Percentiles rank a stretch among this genome's conserved stretches.
Conservation (phyloP, 2,797 vertebrate species). For the Pangasius krempfi region DNA sequence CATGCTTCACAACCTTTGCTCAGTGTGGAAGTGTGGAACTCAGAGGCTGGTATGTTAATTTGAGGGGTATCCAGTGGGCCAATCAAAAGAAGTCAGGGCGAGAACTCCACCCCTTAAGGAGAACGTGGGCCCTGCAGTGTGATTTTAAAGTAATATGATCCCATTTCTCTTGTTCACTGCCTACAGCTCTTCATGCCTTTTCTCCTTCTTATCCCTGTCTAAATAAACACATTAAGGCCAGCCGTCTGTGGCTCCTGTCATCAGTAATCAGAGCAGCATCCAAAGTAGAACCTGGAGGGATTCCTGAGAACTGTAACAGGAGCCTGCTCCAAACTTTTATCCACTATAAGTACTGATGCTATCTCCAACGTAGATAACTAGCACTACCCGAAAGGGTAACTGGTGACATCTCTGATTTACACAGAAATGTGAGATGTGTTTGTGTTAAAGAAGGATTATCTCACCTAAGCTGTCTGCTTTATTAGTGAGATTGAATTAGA, state of each 20-base stretch:
- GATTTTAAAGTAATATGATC: conserved; percentile 74
- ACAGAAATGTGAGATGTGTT: conserved; percentile 26
- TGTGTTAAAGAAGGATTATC: conserved; percentile 15
- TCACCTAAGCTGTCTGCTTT: conserved; percentile 19
- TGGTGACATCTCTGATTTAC: conserved; percentile 35
- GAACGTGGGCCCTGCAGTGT: conserved; percentile 56
- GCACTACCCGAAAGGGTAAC: background rate
- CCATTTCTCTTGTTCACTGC: conserved; percentile 53
- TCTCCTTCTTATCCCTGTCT: conserved; percentile 48
- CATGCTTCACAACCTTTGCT: conserved; percentile 60
- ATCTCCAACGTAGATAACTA: conserved; percentile 28
- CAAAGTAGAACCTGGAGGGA: conserved; percentile 55
- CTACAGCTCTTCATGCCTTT: conserved; percentile 48
- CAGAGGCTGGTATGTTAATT: conserved; percentile 64
- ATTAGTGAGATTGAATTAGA: background rate
- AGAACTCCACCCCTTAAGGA: conserved; percentile 53
- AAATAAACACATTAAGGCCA: conserved; percentile 55
- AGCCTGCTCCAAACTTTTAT: conserved; percentile 43
- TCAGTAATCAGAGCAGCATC: conserved; percentile 36
- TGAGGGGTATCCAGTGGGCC: conserved; percentile 52
- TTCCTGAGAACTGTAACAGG: conserved; percentile 33
- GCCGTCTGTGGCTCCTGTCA: conserved; percentile 35
- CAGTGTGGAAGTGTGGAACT: conserved; percentile 66
- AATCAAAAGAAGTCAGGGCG: conserved; percentile 59
- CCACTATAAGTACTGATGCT: background rate